phyloP scores from a whole-genome alignment of 2,888 invertebrate genomes.

The Osmoderma eremita region DNA sequence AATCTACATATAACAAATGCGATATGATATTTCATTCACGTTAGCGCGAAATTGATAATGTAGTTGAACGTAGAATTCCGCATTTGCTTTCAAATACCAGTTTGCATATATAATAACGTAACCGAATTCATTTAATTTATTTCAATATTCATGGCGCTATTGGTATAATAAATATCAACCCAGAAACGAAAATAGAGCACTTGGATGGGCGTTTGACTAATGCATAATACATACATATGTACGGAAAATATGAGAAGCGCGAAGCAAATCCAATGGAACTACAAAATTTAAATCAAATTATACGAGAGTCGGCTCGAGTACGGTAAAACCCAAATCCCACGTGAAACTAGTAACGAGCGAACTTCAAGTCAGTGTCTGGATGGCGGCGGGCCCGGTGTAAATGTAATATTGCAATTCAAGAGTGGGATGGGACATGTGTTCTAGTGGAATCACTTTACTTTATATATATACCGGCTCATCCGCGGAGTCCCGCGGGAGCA shows the following conservation, averaged over 20 bases:
- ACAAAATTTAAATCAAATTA: constrained; percentile 45
- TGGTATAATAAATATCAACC: not conserved
- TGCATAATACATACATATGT: not conserved
- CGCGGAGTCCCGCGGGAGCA: constrained; percentile 53
- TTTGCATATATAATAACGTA: too few species aligned
- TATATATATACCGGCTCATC: constrained; percentile 55
- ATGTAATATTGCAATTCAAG: constrained; percentile 32
- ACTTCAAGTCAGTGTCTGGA: constrained; percentile 49
- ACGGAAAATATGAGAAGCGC: constrained; percentile 24
- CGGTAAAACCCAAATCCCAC: constrained; percentile 55
- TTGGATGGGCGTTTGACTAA: constrained; percentile 1
- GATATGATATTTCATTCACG: too few species aligned
- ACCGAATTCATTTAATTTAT: too few species aligned
- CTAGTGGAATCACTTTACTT: constrained; percentile 57
- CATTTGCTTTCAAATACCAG: too few species aligned
- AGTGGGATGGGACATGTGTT: constrained; percentile 55
- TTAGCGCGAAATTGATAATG: not conserved
- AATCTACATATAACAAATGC: not conserved
- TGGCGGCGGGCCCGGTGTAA: constrained; percentile 37
- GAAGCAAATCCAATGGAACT: constrained; percentile 41
- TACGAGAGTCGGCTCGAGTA: constrained; percentile 48
- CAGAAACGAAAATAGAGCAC: not conserved
- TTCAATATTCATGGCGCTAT: too few species aligned
- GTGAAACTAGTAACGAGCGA: constrained; percentile 56
- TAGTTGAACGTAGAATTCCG: not conserved